Percentiles rank a stretch among this genome's conserved stretches.
phyloP scores from a whole-genome alignment of 2,797 vertebrate genomes.

The Iguana delicatissima region DNA sequence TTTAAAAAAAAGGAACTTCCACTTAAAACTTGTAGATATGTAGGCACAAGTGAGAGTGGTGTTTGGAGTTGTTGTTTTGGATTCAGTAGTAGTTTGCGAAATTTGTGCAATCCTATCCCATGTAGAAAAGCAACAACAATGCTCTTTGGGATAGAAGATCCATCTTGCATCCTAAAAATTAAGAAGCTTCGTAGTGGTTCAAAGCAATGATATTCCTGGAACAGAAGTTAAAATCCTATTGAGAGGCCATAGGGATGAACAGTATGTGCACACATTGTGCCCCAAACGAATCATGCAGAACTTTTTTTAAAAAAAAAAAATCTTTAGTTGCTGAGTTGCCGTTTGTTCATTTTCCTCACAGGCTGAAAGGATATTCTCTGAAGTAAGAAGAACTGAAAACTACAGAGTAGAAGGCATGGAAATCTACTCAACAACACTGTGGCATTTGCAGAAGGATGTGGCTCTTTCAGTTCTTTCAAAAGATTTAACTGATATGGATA shows the following conservation, averaged over 20 bases:
- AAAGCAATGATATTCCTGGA: background rate
- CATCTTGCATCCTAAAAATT: background rate
- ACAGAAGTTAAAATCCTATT: background rate
- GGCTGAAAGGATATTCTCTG: conserved; percentile 96
- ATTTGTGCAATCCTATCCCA: background rate
- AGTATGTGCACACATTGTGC: background rate
- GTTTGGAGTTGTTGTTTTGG: background rate
- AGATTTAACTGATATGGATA: conserved; percentile 98
- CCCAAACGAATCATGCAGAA: background rate
- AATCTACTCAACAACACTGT: conserved; percentile 96
- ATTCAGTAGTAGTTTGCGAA: background rate
- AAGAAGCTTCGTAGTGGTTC: background rate
- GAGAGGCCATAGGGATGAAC: background rate
- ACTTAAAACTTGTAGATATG: background rate
- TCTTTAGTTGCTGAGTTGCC: background rate
- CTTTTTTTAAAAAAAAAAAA: background rate
- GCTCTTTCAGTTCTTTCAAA: conserved; percentile 95
- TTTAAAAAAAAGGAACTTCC: background rate
- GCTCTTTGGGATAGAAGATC: background rate
- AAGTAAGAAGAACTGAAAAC: conserved; percentile 95
- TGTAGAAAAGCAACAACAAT: background rate
- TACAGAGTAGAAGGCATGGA: conserved; percentile 98
- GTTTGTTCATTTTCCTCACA: conserved; percentile 67
- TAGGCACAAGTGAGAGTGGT: background rate
- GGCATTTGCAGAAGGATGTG: conserved; percentile 98